phyloP scores from a whole-genome alignment of 1,140 invertebrate genomes.

The Triops cancriformis region DNA sequence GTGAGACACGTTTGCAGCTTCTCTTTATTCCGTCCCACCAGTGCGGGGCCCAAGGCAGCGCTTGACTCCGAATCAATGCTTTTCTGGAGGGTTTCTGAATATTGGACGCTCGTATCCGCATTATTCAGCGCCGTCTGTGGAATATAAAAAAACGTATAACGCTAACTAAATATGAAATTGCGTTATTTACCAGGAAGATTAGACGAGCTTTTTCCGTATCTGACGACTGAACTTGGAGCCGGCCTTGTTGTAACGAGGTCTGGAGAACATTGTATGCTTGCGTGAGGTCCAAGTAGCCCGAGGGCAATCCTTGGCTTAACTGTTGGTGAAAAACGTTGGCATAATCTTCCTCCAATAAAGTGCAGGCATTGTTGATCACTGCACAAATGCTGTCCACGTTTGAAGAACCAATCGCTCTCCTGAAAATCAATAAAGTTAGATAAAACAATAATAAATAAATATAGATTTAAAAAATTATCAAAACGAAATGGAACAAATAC shows the following conservation, averaged over 20 bases:
- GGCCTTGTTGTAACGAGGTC: constrained; percentile 69
- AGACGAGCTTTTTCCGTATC: constrained; percentile 67
- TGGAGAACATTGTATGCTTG: constrained; percentile 69
- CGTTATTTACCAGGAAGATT: constrained; percentile 56
- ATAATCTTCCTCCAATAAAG: constrained; percentile 79
- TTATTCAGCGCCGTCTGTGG: constrained; percentile 80
- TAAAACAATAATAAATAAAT: too few relatives aligned
- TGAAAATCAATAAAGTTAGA: constrained; percentile 36
- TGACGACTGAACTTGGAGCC: constrained; percentile 55
- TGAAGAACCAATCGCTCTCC: constrained; percentile 75
- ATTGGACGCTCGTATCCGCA: constrained; percentile 83
- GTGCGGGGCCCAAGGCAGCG: constrained; percentile 48
- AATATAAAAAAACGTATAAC: constrained; percentile 29
- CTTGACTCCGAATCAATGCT: constrained; percentile 62
- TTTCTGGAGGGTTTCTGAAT: constrained; percentile 66
- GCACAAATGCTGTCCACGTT: constrained; percentile 94
- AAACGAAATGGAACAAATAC: too few relatives aligned
- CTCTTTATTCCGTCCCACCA: constrained; percentile 54
- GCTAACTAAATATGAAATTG: not conserved
- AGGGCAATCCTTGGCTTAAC: constrained; percentile 74
- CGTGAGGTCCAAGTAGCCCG: constrained; percentile 70
- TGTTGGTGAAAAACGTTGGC: constrained; percentile 62
- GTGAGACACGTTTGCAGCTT: constrained; percentile 66
- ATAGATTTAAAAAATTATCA: too few relatives aligned
- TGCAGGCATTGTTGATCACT: constrained; percentile 87